Evolutionary conservation across 2,797 vertebrate genomes (phyloP).

Genomic region (Streptopelia turtur): DNA sequence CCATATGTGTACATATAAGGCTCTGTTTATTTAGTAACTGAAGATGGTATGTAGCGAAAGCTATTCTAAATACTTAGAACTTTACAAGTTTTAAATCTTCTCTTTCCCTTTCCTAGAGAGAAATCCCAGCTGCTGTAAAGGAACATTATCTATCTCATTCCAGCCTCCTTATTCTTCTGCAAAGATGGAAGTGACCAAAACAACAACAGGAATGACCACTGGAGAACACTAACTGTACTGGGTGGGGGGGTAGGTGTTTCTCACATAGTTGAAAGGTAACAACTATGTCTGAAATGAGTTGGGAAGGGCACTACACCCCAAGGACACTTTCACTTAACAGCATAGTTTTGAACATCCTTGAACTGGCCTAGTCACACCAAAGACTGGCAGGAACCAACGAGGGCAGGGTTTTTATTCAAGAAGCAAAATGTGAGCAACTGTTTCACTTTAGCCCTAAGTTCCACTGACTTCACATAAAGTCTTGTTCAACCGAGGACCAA

Average conservation of each 20-base stretch:
- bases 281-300: background rate
- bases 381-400: background rate
- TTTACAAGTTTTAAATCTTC: background rate
- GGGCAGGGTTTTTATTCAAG: background rate
- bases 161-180: background rate
- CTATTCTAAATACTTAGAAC: background rate
- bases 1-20: background rate
- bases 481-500: background rate
- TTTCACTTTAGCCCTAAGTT: background rate
- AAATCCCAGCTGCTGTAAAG: background rate
- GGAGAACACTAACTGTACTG: background rate
- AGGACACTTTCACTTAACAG: background rate
- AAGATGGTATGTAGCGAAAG: background rate
- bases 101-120: background rate
- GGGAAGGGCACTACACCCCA: background rate
- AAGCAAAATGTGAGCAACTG: background rate
- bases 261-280: background rate
- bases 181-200: background rate
- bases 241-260: fast-evolving
- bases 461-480: background rate
- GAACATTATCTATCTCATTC: background rate
- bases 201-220: background rate
- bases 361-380: background rate
- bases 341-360: background rate
- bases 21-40: constrained; percentile 10